Percentiles rank a stretch among this genome's conserved stretches.
Evolutionary conservation across 2,888 invertebrate species (phyloP).

Genomic region (Eudasyphora cyanicolor): DNA sequence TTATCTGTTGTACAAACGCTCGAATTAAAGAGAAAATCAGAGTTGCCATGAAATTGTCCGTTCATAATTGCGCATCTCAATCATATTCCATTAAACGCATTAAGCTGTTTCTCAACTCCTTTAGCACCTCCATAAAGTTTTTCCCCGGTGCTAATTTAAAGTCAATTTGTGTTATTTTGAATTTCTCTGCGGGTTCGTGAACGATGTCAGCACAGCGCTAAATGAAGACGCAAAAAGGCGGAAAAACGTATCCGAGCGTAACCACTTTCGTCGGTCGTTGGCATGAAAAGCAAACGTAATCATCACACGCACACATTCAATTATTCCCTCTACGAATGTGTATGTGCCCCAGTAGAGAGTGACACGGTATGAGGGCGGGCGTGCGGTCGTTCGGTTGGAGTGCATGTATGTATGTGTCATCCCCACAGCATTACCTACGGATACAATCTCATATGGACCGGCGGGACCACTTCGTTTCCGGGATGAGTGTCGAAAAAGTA

Average conservation of each 20-base stretch:
- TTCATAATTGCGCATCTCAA: neutral
- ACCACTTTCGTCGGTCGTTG: conserved; percentile 70
- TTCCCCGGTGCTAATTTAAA: conserved; percentile 66
- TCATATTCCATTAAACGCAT: conserved; percentile 8
- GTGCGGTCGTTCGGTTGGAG: neutral
- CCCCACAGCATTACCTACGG: neutral
- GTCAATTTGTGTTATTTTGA: conserved; percentile 70
- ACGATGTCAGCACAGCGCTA: neutral
- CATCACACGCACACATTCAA: conserved; percentile 36
- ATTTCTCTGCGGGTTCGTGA: conserved; percentile 60
- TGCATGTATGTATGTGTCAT: neutral
- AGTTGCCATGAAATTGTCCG: no score
- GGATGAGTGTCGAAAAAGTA: conserved; percentile 2
- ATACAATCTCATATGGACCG: neutral
- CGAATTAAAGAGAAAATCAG: no score
- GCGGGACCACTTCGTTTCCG: neutral
- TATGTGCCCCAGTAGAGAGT: no score
- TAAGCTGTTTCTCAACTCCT: neutral
- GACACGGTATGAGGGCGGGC: neutral
- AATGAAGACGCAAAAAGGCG: conserved; percentile 49
- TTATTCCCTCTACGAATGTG: conserved; percentile 3
- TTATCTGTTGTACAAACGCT: no score
- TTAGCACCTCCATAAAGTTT: neutral
- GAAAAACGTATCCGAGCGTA: conserved; percentile 71
- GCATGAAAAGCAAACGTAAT: conserved; percentile 48